phyloP scores from a whole-genome alignment of 2,797 vertebrate genomes.

The Macropus fuliginosus region DNA sequence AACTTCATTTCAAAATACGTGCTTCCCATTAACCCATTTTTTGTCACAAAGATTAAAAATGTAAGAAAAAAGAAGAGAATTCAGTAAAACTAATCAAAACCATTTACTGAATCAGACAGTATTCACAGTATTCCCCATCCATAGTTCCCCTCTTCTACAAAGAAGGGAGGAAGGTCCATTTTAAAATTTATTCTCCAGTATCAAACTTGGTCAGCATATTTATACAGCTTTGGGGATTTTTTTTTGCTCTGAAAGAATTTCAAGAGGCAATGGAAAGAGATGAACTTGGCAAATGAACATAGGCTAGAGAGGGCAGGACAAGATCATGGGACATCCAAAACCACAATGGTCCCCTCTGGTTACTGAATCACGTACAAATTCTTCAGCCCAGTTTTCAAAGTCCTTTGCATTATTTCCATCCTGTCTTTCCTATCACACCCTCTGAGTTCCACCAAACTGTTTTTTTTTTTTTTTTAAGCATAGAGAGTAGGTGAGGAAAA shows the following conservation, averaged over 20 bases:
- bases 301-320: background rate
- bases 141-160: background rate
- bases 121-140: background rate
- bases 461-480: background rate
- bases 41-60: background rate
- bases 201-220: background rate
- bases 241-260: background rate
- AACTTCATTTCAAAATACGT: background rate
- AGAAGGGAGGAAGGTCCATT: background rate
- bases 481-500: background rate
- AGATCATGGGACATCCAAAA: background rate
- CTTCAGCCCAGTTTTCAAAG: background rate
- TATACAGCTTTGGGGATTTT: background rate
- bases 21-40: background rate
- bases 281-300: background rate
- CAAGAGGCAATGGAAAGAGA: background rate
- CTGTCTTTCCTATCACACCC: background rate
- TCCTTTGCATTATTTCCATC: background rate
- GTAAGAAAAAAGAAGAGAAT: background rate
- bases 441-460: background rate
- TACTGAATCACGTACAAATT: background rate
- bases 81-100: background rate
- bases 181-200: background rate
- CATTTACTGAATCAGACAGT: background rate
- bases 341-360: background rate